Percentiles rank a stretch among this genome's conserved stretches.
Evolutionary conservation across 2,113 vertebrate genomes (phyloP).

Genomic region (Halcyon senegalensis): DNA sequence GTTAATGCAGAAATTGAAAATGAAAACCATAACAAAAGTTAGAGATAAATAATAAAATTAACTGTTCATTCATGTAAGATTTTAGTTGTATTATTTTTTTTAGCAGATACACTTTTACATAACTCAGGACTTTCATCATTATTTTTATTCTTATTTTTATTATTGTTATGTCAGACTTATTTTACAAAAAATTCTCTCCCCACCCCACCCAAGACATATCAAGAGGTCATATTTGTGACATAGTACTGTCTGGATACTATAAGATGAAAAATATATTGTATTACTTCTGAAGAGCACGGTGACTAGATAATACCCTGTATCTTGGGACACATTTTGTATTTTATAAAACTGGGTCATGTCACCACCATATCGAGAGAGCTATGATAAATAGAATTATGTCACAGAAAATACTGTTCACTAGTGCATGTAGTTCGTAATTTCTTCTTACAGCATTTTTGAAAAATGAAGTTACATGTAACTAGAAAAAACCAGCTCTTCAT

Average conservation of each 20-base stretch:
- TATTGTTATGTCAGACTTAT: neutral
- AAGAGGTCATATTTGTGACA: neutral
- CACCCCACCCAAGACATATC: fast-evolving
- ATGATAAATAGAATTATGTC: neutral
- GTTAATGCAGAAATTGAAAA: neutral
- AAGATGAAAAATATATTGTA: neutral
- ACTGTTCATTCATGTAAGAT: neutral
- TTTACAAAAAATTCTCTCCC: neutral
- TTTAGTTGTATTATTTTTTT: neutral
- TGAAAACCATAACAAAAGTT: neutral
- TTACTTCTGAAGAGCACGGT: neutral
- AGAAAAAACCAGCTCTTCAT: neutral
- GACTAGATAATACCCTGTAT: neutral
- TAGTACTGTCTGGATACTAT: neutral
- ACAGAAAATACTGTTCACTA: neutral
- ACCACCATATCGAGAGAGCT: neutral
- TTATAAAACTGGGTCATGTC: neutral
- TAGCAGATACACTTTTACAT: neutral
- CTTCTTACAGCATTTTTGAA: neutral
- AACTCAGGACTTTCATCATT: neutral
- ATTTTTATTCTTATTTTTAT: neutral
- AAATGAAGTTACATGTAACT: neutral
- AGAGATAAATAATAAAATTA: neutral
- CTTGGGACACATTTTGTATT: neutral
- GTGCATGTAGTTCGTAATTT: neutral